Evolutionary conservation across 1,140 invertebrate species (phyloP), one percentile per base, ranked within the genome.

Genomic region (fruit fly (Drosophila melanogaster)): DNA sequence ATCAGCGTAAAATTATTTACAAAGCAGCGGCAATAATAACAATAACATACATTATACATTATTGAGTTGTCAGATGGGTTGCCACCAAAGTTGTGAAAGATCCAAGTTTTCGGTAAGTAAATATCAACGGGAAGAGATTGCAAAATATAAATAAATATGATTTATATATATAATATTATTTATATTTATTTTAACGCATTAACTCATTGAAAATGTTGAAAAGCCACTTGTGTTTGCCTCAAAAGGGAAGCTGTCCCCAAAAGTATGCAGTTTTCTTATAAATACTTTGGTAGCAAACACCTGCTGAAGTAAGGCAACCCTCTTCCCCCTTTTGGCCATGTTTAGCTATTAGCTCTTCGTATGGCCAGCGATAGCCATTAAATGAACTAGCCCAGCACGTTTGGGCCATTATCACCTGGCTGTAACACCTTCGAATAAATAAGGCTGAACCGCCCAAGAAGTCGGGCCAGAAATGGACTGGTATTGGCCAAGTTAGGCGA

Each of bases 1-100:
- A 80, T 81, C 81, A 80, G 73, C 69, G 56, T 64, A 60, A 51
- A 81, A 79, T 87, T 43, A 79, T 87, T 79, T 67, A 75, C 46
- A 86, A 65, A 59, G 71, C 60, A 47, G 44, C 64, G 38, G 22
- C 47, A 46, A 47, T 57, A 64, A 70, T 56, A 19, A 49, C 37
- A 64, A 43, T 75, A 50, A 55, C 49, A 77, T 43, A 77, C 37
- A 85, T 78, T 85, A 78, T 70, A 85, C 24, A 67, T 47, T 61
- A 64, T 67, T 64, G 26, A 50, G 26, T 33, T 60, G 40, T n/a
- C 4, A n/a, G 17, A 19, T 10, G 47, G 47, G 47, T 17, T 17
- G 47, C 26, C 26, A 50, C 24, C n/a, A 50, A 17, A 50, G 47
- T 50, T 49, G 3, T 30, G 24, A 3, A 4, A 47, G 44, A 10